A percentile compares a stretch with the other conserved stretches of the same genome.
phyloP scores from a whole-genome alignment of 2,797 vertebrate species.

The Hoplostethus mediterraneus region DNA sequence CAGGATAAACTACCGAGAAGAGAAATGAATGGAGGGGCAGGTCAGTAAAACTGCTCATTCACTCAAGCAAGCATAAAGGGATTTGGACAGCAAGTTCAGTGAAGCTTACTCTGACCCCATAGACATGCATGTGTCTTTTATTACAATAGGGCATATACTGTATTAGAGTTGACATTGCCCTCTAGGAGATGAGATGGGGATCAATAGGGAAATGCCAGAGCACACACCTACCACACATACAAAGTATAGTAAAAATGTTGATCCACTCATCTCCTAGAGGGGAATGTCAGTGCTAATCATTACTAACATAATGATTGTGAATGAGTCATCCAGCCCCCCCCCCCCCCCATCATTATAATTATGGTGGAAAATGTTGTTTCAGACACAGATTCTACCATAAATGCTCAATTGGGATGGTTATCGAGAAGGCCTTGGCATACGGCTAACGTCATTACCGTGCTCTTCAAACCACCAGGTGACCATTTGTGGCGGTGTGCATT shows the following conservation, averaged over 20 bases:
- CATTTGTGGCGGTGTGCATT: slow-evolving; percentile 18
- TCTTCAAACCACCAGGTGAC: slow-evolving; percentile 3
- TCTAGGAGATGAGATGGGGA: no score
- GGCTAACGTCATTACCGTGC: slow-evolving; percentile 41
- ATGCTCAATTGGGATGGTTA: slow-evolving; percentile 26
- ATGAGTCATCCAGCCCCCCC: slow-evolving; percentile 29
- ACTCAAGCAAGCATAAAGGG: background rate
- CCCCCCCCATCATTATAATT: slow-evolving; percentile 23
- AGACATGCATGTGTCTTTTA: background rate
- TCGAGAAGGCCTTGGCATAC: slow-evolving; percentile 28
- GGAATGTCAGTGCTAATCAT: slow-evolving; percentile 59
- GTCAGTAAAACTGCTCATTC: slow-evolving; percentile 12
- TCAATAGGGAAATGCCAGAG: no score
- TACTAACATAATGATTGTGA: slow-evolving; percentile 43
- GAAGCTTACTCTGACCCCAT: background rate
- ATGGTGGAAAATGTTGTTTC: slow-evolving; percentile 24
- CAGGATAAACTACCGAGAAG: background rate
- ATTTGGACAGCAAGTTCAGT: background rate
- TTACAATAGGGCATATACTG: no score
- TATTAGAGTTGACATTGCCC: no score
- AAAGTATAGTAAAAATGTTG: no score
- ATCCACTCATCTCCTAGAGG: slow-evolving; percentile 21
- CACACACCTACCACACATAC: no score
- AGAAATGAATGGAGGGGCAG: background rate
- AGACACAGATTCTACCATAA: slow-evolving; percentile 27